Base-by-base conservation (phyloP, 2,113 vertebrate species). In the Plestiodon gilberti region DNA sequence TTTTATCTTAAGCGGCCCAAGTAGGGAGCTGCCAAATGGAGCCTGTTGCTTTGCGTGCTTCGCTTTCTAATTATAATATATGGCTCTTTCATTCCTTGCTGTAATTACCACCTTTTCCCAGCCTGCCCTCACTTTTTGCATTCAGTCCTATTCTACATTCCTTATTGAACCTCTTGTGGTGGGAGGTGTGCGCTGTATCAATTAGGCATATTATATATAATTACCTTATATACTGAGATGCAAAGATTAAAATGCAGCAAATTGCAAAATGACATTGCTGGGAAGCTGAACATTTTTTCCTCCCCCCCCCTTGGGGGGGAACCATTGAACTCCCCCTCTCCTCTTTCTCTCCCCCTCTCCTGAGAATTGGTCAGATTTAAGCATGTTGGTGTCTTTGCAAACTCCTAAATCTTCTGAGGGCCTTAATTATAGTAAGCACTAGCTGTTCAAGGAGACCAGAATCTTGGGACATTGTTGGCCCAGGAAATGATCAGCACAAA, bases 171-270 rank as follows among this genome's bases (percentile, higher is more conserved):
- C 84, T 90, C 91, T 91, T 33, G 18, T n/a, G 81, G 89, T 85
- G 40, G 84, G 90, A 84, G 76, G 85, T 40, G 92, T 85, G 82
- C 84, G 74, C 82, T 79, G 89, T 88, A 89, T 93, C 91, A 93
- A 88, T 95, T 94, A 92, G 82, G 82, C 61, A 33, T 78, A 88
- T 93, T 93, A 89, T 93, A 78, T 93, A 1, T 90, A 95, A 94
- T 95, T 94, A 92, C 91, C 78, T 90, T 84, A n/a, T 11, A 28
- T 71, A 4, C 89, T 89, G 85, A 52, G 70, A 35, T 5, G 73
- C 89, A 10, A 86, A 87, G 90, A 82, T 74, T 89, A 74, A 89
- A 93, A 89, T 81, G 64, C 85, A 92, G 78, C 77, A 4, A 62
- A 89, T 93, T 94, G 92, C 94, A 90, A 89, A 76, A 59, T 0